These are phyloP conservation scores for Dynastes grantii DNA, from an alignment of 2,888 invertebrate genomes.

Conservation along the genomic window DNA sequence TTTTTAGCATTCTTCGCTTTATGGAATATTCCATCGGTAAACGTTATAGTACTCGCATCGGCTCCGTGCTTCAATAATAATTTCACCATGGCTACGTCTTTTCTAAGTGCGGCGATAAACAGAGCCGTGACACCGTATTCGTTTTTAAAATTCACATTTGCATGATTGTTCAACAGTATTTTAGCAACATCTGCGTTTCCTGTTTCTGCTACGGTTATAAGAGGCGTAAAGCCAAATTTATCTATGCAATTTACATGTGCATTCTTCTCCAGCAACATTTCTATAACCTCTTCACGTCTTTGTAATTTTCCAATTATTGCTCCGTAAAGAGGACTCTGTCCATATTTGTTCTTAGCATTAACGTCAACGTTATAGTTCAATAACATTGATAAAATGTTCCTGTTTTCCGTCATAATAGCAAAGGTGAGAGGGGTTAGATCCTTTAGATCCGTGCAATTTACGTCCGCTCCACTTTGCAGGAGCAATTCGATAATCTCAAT, in stretches of 20 bases:
- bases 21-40: not conserved
- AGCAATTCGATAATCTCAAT: slow-evolving; percentile 4
- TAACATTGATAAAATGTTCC: not conserved
- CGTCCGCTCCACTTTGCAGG: not conserved
- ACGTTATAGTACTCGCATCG: not conserved
- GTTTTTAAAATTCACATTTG: not conserved
- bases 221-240: slow-evolving; percentile 6
- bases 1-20: not conserved
- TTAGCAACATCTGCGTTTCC: not conserved
- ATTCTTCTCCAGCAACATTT: not conserved
- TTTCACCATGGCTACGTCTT: not conserved
- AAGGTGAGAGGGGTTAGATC: not conserved
- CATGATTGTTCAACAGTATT: not conserved
- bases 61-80: not conserved
- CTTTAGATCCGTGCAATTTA: not conserved
- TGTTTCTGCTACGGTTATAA: not conserved
- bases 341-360: not conserved
- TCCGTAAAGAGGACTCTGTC: not conserved
- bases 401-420: not conserved
- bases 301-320: not conserved
- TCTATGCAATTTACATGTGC: slow-evolving; percentile 5
- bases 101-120: not conserved
- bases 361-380: too few relatives aligned
- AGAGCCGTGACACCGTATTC: not conserved
- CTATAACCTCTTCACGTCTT: not conserved